phyloP scores from a whole-genome alignment of 1,140 invertebrate genomes.

The Paramacrobiotus metropolitanus region DNA sequence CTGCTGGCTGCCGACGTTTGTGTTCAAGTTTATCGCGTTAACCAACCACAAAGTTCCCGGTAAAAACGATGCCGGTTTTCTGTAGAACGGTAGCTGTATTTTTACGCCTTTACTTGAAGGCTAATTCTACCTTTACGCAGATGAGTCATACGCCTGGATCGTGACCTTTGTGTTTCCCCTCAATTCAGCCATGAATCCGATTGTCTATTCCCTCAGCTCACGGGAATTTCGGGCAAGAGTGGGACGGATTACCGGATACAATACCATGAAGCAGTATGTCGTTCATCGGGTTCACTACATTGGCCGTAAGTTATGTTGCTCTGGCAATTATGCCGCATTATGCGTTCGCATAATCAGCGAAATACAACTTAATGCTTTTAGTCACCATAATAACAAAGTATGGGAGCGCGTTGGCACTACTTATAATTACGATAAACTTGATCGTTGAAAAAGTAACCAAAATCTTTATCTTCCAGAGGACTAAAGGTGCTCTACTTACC shows the following conservation, averaged over 20 bases:
- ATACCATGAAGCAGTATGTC: background rate
- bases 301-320: background rate
- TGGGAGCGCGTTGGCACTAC: too few species aligned
- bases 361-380: too few species aligned
- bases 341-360: too few species aligned
- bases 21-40: background rate
- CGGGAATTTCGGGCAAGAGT: background rate
- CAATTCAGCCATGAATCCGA: background rate
- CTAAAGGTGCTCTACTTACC: too few species aligned
- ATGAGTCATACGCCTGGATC: background rate
- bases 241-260: background rate
- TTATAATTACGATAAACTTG: too few species aligned
- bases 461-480: too few species aligned
- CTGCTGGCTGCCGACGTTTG: constrained; percentile 1
- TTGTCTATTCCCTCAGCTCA: background rate
- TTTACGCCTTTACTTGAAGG: background rate
- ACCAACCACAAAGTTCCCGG: background rate
- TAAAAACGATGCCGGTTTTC: background rate
- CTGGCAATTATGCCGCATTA: too few species aligned
- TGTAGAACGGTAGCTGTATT: background rate
- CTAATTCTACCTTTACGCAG: background rate
- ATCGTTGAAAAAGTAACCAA: too few species aligned
- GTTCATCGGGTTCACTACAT: background rate
- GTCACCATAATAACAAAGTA: too few species aligned
- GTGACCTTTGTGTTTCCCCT: background rate